A percentile compares a stretch with the other conserved stretches of the same genome.
These are phyloP conservation scores for Ochropacha duplaris DNA, from an alignment of 2,888 invertebrate species.

Conservation along the genomic window DNA sequence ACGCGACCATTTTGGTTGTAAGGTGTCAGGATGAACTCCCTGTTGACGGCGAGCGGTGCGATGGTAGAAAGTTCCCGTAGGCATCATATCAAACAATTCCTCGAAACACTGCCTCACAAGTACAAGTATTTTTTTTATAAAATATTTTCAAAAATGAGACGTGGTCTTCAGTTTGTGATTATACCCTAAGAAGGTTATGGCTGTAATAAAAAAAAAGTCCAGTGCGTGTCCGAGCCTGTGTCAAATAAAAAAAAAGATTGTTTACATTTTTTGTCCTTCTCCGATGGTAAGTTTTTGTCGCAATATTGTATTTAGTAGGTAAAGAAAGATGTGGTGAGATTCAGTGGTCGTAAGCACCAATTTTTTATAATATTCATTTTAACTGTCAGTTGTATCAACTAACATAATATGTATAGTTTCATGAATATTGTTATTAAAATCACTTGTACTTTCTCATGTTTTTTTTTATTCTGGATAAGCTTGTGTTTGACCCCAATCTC, in stretches of 20 bases:
- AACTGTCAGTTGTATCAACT: background rate
- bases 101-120: too few relatives aligned
- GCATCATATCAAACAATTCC: too few relatives aligned
- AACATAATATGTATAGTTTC: background rate
- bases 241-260: slow-evolving; percentile 46
- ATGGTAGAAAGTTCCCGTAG: too few relatives aligned
- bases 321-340: slow-evolving; percentile 10
- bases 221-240: slow-evolving; percentile 43
- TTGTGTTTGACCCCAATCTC: too few relatives aligned
- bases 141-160: background rate
- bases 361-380: background rate
- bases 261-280: slow-evolving; percentile 56
- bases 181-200: slow-evolving; percentile 37
- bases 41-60: too few relatives aligned
- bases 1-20: too few relatives aligned
- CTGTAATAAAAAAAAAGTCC: slow-evolving; percentile 21
- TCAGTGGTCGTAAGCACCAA: slow-evolving; percentile 8
- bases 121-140: too few relatives aligned
- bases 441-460: background rate
- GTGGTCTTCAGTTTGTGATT: slow-evolving; percentile 2
- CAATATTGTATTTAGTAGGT: slow-evolving; percentile 28
- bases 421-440: background rate
- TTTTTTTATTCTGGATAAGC: too few relatives aligned
- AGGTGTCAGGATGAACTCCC: too few relatives aligned
- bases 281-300: slow-evolving; percentile 40